Evolutionary conservation across 2,888 invertebrate species (phyloP).

Genomic region (Adela reaumurella): DNA sequence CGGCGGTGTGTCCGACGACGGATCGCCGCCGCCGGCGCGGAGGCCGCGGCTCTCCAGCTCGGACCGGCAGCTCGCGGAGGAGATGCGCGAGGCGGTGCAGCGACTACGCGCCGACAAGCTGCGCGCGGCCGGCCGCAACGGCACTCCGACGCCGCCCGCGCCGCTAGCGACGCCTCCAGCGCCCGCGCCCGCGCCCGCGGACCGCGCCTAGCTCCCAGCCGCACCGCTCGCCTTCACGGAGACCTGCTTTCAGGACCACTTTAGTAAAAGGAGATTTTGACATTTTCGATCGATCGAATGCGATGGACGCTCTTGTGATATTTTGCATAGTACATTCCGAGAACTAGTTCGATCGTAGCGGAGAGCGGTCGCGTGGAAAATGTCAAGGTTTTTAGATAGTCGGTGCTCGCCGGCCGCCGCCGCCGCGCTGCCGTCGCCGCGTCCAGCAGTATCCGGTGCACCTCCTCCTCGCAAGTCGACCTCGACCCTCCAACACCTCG

Average conservation of each 20-base stretch:
- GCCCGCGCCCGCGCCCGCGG: constrained; percentile 18
- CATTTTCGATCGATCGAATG: neutral
- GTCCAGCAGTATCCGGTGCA: no score
- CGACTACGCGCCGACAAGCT: constrained; percentile 43
- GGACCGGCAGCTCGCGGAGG: constrained; percentile 40
- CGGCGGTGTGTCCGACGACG: constrained; percentile 63
- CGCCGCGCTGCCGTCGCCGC: no score
- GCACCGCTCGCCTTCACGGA: constrained; percentile 1
- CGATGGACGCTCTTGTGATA: constrained; percentile 35
- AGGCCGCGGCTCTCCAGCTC: constrained; percentile 54
- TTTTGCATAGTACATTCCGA: constrained; percentile 46
- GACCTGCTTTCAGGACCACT: constrained; percentile 1
- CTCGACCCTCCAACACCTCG: no score
- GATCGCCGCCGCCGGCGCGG: constrained; percentile 37
- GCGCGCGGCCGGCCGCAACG: constrained; percentile 16
- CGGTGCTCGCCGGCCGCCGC: neutral
- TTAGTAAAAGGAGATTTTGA: neutral
- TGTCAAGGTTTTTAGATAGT: neutral
- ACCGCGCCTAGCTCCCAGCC: constrained; percentile 14
- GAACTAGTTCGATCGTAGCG: constrained; percentile 12
- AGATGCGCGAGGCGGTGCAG: constrained; percentile 49
- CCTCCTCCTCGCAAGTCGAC: no score
- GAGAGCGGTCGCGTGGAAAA: neutral
- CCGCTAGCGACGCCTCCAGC: no score
- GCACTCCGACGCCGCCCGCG: constrained; percentile 31